These are phyloP conservation scores for Myrmophylax atrothorax DNA, from an alignment of 2,113 vertebrate species.

Conservation along the genomic window DNA sequence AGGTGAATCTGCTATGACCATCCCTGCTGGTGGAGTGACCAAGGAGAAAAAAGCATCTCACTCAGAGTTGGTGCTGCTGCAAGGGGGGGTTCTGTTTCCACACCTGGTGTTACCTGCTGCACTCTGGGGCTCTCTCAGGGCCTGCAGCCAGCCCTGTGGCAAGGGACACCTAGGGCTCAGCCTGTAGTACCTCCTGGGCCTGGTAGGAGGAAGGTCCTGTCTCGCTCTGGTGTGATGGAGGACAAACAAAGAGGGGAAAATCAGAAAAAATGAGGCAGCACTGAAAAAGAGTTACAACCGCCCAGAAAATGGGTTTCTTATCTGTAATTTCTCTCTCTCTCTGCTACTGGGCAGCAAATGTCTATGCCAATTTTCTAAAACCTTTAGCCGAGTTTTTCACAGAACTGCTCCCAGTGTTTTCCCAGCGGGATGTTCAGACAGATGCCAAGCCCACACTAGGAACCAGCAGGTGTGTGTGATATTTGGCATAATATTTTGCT, in stretches of 20 bases:
- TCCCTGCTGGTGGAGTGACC: not conserved
- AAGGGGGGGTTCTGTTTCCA: not conserved
- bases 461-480: fast-evolving
- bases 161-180: not conserved
- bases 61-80: fast-evolving
- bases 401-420: not conserved
- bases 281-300: not conserved
- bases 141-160: not conserved
- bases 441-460: fast-evolving
- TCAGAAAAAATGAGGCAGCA: not conserved
- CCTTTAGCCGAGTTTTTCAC: not conserved
- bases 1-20: not conserved
- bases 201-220: not conserved
- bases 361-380: not conserved
- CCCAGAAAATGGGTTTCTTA: not conserved
- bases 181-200: not conserved
- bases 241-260: not conserved
- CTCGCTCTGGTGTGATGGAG: fast-evolving
- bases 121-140: not conserved
- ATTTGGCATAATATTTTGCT: not conserved
- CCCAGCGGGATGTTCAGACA: fast-evolving
- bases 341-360: not conserved
- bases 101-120: fast-evolving
- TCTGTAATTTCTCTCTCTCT: not conserved
- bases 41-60: not conserved